Percentiles rank a stretch among this genome's conserved stretches.
Evolutionary conservation across 2,888 invertebrate genomes (phyloP).

Genomic region (Tetranychus piercei): DNA sequence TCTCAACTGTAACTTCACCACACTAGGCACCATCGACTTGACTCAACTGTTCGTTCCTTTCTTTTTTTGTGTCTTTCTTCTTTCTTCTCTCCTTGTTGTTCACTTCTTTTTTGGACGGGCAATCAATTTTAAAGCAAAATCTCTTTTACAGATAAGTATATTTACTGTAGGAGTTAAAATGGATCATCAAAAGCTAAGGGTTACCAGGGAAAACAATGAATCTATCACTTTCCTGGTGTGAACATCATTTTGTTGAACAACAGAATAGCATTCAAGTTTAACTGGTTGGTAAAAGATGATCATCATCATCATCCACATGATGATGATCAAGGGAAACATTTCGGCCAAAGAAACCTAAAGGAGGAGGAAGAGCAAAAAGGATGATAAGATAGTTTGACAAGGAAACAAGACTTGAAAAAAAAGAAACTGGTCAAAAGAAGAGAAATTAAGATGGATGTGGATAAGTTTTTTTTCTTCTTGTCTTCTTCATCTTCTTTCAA

Average conservation of each 20-base stretch:
- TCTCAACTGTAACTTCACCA: not conserved
- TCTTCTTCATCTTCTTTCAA: not conserved
- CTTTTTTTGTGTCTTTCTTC: too few relatives aligned
- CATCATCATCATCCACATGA: not conserved
- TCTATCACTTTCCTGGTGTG: conserved; percentile 46
- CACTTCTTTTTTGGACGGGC: not conserved
- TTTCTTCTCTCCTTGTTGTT: too few relatives aligned
- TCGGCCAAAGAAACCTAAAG: too few relatives aligned
- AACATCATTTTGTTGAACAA: conserved; percentile 66
- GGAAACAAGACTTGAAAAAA: not conserved
- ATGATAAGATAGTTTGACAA: not conserved
- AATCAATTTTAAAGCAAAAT: not conserved
- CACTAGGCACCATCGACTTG: not conserved
- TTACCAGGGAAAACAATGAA: conserved; percentile 47
- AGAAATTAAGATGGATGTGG: conserved; percentile 1
- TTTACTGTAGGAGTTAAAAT: not conserved
- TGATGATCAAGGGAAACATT: not conserved
- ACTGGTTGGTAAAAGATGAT: conserved; percentile 60
- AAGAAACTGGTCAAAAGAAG: not conserved
- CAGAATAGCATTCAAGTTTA: conserved; percentile 75
- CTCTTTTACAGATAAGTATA: too few relatives aligned
- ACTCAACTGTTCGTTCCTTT: not conserved
- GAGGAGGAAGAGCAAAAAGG: not conserved
- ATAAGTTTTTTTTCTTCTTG: not conserved
- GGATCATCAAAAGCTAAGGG: conserved; percentile 6